These are phyloP conservation scores for Sitophilus oryzae DNA, from an alignment of 1,140 invertebrate species.

Conservation along the genomic window DNA sequence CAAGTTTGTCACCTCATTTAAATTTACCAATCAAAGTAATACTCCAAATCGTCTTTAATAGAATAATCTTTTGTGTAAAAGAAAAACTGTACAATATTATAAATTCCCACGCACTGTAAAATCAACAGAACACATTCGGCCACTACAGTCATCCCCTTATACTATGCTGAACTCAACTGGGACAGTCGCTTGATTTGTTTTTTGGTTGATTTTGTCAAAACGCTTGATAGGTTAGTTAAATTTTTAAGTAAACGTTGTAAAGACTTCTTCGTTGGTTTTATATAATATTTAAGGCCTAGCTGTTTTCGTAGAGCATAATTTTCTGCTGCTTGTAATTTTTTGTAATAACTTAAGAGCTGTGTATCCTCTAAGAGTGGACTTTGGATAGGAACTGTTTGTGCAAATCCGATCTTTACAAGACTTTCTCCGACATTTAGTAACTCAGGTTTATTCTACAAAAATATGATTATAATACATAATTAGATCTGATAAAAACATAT, in stretches of 20 bases:
- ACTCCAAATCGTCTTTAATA: conserved; percentile 16
- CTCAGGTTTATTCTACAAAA: conserved; percentile 20
- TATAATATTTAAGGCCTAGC: conserved; percentile 49
- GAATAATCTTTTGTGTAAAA: conserved; percentile 29
- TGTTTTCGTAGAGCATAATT: conserved; percentile 43
- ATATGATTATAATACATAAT: not conserved
- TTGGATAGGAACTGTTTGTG: conserved; percentile 34
- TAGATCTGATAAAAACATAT: not conserved
- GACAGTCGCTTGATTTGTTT: conserved; percentile 16
- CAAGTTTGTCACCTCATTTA: too few species aligned
- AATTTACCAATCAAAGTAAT: too few species aligned
- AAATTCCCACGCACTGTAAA: conserved; percentile 27
- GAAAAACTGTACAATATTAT: conserved; percentile 32
- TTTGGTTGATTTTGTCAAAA: conserved; percentile 5
- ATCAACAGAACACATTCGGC: conserved; percentile 26
- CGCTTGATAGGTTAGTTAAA: conserved; percentile 5
- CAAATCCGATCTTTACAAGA: conserved; percentile 48
- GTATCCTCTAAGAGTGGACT: conserved; percentile 30
- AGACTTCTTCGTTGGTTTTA: conserved; percentile 39
- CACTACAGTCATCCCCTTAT: conserved; percentile 28
- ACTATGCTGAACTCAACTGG: conserved; percentile 27
- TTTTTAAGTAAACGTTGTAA: conserved; percentile 15
- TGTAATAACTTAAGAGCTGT: conserved; percentile 38
- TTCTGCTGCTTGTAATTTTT: conserved; percentile 42
- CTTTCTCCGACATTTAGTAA: conserved; percentile 42